Base-by-base conservation (phyloP, 2,797 vertebrate species). In the Siniperca obscura region DNA sequence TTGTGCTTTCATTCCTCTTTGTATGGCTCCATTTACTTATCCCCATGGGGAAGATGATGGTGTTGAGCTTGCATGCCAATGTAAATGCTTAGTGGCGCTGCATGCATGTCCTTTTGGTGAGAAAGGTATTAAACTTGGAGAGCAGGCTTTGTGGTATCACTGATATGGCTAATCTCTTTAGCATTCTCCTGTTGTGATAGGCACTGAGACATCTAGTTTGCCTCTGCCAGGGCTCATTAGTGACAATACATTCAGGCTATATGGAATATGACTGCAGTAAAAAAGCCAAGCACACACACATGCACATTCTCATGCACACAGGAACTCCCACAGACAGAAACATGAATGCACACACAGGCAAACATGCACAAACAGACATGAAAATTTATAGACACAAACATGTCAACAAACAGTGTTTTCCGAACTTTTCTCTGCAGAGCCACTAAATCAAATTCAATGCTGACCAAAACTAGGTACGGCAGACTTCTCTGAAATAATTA, bases 111-210 rank as follows among this genome's bases (percentile, higher is more conserved):
- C 80, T 89, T 86, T 88, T 81, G 75, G 73, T 84, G 73, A 86
- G 89, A 74, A 76, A 88, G 86, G 90, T 91, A 91, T 90, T 89
- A 86, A 87, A 92, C 81, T 85, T 86, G 62, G 83, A 90, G 84
- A 89, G 84, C 62, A 60, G 86, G 80, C 80, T 89, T 86, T 89
- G 84, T 91, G 83, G 84, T 83, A 75, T 53, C 65, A 70, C 74
- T 82, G 82, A 91, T 83, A 86, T 36, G 68, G 89, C 83, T 92
- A 90, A 93, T 92, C 87, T 90, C 83, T 79, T 92, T 87, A 91
- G 80, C 87, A 82, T 91, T 89, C 89, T 80, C 82, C 87, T 82
- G 77, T 79, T 86, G 89, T 83, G 74, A 81, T 84, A 87, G 86
- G 76, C 83, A 88, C 79, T 67, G 86, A 86, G 82, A 89, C 84